Evolutionary conservation across 2,797 vertebrate species (phyloP).

Genomic region (Takifugu rubripes): DNA sequence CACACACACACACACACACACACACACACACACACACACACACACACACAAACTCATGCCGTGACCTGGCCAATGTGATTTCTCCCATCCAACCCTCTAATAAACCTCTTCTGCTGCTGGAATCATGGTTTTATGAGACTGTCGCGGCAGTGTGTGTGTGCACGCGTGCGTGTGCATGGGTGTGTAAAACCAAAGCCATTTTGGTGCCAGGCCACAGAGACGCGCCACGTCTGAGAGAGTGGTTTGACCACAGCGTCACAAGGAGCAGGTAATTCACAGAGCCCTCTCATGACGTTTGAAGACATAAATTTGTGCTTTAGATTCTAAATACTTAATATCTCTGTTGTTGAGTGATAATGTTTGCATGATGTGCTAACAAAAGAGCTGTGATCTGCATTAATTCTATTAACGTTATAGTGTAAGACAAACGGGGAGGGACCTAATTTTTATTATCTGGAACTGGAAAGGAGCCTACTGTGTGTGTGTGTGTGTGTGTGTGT

Average conservation of each 20-base stretch:
- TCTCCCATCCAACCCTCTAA: constrained; percentile 38
- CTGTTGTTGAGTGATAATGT: not conserved
- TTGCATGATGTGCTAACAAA: too few relatives aligned
- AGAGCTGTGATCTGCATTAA: not conserved
- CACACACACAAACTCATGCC: constrained; percentile 37
- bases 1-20: not conserved
- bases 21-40: not conserved
- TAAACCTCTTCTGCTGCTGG: constrained; percentile 60
- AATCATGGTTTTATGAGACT: constrained; percentile 55
- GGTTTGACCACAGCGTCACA: constrained; percentile 56
- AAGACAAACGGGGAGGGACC: constrained; percentile 50
- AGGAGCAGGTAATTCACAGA: constrained; percentile 29
- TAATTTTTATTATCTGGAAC: constrained; percentile 52
- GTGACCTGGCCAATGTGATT: constrained; percentile 52
- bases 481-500: constrained; percentile 16
- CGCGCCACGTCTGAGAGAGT: constrained; percentile 35
- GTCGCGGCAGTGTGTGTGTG: constrained; percentile 17
- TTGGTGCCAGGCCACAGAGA: constrained; percentile 59
- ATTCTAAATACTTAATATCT: not conserved
- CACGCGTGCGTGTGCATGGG: constrained; percentile 16
- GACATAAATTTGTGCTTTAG: not conserved
- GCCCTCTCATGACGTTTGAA: not conserved
- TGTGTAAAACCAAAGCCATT: constrained; percentile 27
- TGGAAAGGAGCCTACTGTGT: constrained; percentile 15
- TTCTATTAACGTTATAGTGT: constrained; percentile 27